phyloP scores from a whole-genome alignment of 2,888 invertebrate species.

The Parnassius orleans region DNA sequence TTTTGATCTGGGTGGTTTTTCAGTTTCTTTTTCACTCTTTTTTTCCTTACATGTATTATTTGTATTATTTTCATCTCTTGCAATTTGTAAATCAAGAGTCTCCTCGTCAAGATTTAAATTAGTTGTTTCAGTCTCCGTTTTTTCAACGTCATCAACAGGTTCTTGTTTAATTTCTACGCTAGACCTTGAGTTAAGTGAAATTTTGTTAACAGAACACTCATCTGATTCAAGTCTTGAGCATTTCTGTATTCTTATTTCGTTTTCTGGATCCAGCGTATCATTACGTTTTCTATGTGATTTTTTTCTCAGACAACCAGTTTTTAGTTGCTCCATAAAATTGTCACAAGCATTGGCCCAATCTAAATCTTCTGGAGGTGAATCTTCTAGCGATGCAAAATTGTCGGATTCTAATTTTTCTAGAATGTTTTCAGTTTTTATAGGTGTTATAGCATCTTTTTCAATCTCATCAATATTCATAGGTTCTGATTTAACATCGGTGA shows the following conservation, averaged over 20 bases:
- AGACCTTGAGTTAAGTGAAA: constrained; percentile 20
- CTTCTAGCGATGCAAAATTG: constrained; percentile 31
- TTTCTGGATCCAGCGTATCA: constrained; percentile 49
- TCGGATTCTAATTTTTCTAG: constrained; percentile 44
- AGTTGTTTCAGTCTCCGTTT: constrained; percentile 31
- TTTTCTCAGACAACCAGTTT: constrained; percentile 81
- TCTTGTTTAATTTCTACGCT: constrained; percentile 51
- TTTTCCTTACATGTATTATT: constrained; percentile 37
- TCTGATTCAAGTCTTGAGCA: constrained; percentile 17
- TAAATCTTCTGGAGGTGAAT: constrained; percentile 41
- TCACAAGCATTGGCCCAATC: constrained; percentile 88
- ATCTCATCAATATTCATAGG: constrained; percentile 84
- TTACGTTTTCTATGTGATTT: constrained; percentile 76
- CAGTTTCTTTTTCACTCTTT: constrained; percentile 46
- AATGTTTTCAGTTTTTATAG: constrained; percentile 62
- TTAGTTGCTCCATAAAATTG: constrained; percentile 88
- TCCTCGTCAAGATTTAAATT: constrained; percentile 10
- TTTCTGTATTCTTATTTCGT: constrained; percentile 43
- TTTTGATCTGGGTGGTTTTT: constrained; percentile 48
- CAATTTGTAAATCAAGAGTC: not conserved
- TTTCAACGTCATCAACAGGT: constrained; percentile 62
- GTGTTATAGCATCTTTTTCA: constrained; percentile 79
- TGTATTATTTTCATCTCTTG: constrained; percentile 38
- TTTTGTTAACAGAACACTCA: constrained; percentile 4
- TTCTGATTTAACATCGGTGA: constrained; percentile 84